phyloP scores from a whole-genome alignment of 92 coral and sea anemone genomes.

The Epizoanthus fatuus region DNA sequence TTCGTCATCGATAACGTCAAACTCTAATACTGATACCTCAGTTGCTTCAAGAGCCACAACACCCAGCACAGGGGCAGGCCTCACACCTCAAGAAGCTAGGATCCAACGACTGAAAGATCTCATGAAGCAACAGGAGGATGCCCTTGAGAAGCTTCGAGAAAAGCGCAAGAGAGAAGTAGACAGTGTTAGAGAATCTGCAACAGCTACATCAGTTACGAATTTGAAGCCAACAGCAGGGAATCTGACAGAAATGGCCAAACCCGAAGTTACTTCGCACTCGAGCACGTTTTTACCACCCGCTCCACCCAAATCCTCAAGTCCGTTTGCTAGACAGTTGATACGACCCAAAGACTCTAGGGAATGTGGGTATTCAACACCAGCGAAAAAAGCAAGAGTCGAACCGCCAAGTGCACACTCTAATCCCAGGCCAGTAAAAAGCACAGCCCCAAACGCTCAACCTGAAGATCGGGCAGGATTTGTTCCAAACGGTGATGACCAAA shows the following conservation, averaged over 20 bases:
- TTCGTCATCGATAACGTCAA: neutral
- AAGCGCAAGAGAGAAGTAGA: constrained; percentile 84
- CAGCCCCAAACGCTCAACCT: constrained; percentile 42
- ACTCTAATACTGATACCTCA: neutral
- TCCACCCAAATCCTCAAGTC: constrained; percentile 73
- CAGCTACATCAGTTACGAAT: constrained; percentile 20
- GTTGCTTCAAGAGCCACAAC: neutral
- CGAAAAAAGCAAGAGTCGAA: constrained; percentile 15
- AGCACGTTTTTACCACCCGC: constrained; percentile 83
- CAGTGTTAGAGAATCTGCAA: constrained; percentile 60
- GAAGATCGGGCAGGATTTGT: constrained; percentile 76
- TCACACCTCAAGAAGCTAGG: constrained; percentile 89
- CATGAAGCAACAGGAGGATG: constrained; percentile 85
- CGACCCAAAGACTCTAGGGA: constrained; percentile 9
- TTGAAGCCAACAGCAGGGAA: neutral
- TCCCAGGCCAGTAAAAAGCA: neutral
- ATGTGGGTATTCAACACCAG: constrained; percentile 4
- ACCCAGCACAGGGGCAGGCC: constrained; percentile 50
- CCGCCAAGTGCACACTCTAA: neutral
- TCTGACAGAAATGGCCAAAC: constrained; percentile 8
- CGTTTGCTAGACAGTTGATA: constrained; percentile 29
- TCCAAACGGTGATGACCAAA: constrained; percentile 85
- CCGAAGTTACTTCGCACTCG: constrained; percentile 33
- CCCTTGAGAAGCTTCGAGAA: constrained; percentile 81
- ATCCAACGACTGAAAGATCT: constrained; percentile 91